phyloP scores from a whole-genome alignment of 30 jellyfish, hydroid and myxozoan species.

The Mastigias papua region DNA sequence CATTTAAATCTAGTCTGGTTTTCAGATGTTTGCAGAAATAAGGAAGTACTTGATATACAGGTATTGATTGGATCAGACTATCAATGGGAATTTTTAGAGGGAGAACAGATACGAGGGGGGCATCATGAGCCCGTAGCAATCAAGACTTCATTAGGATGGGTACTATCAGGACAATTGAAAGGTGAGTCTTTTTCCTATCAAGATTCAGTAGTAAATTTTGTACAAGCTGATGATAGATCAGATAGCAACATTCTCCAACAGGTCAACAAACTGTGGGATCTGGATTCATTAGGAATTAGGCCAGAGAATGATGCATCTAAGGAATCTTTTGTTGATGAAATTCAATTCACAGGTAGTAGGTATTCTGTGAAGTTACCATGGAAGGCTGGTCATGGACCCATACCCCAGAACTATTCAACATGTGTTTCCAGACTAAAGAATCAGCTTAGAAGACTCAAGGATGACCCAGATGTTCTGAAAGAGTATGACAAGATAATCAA shows the following conservation, averaged over 20 bases:
- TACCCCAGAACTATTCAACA: conserved; percentile 2
- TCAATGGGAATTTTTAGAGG: neutral
- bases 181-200: neutral
- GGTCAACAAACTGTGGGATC: conserved; percentile 41
- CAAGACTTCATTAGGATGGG: conserved; percentile 14
- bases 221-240: neutral
- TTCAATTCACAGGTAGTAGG: conserved; percentile 32
- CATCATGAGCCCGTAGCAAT: conserved; percentile 28
- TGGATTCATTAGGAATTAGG: conserved; percentile 26
- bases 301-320: conserved; percentile 8
- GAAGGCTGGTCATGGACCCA: conserved; percentile 42
- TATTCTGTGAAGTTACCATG: conserved; percentile 33
- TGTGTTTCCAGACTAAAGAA: conserved; percentile 13
- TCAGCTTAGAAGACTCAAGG: conserved; percentile 13
- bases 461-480: conserved; percentile 6
- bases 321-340: conserved; percentile 3
- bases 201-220: neutral
- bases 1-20: no score
- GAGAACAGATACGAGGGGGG: conserved; percentile 25
- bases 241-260: neutral
- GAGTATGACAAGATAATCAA: conserved; percentile 10
- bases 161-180: neutral
- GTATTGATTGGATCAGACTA: conserved; percentile 6
- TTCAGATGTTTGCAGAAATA: no score
- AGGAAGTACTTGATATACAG: neutral